Base-by-base conservation (phyloP, 2,888 invertebrate species). In the Heliconius ismenius region DNA sequence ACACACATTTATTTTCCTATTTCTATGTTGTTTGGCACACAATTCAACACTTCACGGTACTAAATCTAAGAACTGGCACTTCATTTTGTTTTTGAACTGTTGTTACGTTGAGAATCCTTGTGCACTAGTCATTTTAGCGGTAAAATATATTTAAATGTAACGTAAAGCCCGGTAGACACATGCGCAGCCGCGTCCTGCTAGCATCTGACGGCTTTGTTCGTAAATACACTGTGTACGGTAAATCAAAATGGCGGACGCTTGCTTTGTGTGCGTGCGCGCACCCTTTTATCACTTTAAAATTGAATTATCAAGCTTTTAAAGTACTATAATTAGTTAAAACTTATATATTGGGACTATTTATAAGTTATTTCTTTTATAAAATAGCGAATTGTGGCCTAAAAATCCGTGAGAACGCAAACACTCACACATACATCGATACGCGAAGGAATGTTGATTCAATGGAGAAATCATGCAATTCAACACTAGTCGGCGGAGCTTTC, bases 161-260 rank as follows among this genome's bases (percentile, higher is more conserved):
- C 87, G 89, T 84, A 86, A 39, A 86, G 85, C 88, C 90, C 92
- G 90, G 89, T 89, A 89, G 91, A 87, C 89, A 88, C 93, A 88
- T 89, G 92, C 94, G 93, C 93, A 93, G 91, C 92, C 93, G 94
- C 93, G 94, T 92, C 92, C 90, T 90, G 94, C 92, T 91, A 83
- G 84, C 94, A 92, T 94, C 94, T 94, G 94, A 93, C 93, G 92
- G 94, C 94, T 94, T 94, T 94, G 94, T 94, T 90, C 92, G 90
- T 92, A 93, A 92, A 93, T 91, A 94, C 93, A 93, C 91, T 91
- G 87, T 89, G 90, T 91, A 92, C 93, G 90, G 90, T 92, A 91
- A 92, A 92, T 91, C 94, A 94, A 94, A 94, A 94, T 94, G 94
- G 94, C 94, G 90, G 94, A 89, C 87, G 78, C 36, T 80, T 81